Evolutionary conservation across 2,888 invertebrate species (phyloP), one percentile per base, ranked within the genome.

Genomic region (Aleiodes leptofemur): DNA sequence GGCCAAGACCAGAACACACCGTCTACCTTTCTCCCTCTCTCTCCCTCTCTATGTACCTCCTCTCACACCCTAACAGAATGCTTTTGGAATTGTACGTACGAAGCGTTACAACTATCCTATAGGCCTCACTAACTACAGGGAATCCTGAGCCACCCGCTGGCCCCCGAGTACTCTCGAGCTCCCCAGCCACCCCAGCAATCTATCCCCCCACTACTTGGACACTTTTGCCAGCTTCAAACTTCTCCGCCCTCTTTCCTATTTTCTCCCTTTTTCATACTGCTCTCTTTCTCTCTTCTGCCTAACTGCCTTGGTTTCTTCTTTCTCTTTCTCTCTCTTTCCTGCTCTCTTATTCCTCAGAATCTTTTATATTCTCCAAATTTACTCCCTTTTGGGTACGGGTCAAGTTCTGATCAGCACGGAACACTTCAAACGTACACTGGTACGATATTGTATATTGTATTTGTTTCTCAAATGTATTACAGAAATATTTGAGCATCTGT

Each of bases 371-470:
- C 56, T 51, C 70, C 61, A 57, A 53, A 71, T 72, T 61, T 53
- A 56, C 64, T 70, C 79, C 76, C 71, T 75, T 73, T 77, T 34
- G n/a, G n/a, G 59, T 74, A 72, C 75, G 59, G 80, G 80, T 79
- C 80, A 80, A 77, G 73, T 77, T 80, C 80, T 83, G 83, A 84
- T 84, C 85, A 85, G 84, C 82, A 84, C 83, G 82, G 85, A 83
- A 82, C 84, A 77, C 80, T 79, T 79, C 80, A 78, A 55, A 75
- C 78, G 78, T 80, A 78, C 76, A 80, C 80, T 82, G 78, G 79
- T 80, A 77, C 71, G 77, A 59, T 77, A 57, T 57, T 72, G 23
- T 23, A 23, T 23, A 23, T 56, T 76, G 72, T 70, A 43, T 9
- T 43, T 9, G 43, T 43, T 43, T 43, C 11, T 3, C 11, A 34